Evolutionary conservation across 2,888 invertebrate species (phyloP).

Genomic region (Alloscopus bannaensis): DNA sequence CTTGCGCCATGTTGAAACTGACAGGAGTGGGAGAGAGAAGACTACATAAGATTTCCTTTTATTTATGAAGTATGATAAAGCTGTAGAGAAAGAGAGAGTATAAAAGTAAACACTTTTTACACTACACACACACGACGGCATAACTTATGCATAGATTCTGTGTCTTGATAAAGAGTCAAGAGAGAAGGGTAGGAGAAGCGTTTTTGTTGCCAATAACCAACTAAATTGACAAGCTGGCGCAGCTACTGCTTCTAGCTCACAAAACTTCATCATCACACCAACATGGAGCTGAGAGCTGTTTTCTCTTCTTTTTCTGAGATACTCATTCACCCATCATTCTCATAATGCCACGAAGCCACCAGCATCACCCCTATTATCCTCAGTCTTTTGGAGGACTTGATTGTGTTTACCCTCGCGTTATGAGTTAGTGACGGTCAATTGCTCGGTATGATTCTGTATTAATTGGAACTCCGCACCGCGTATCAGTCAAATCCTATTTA

Average conservation of each 20-base stretch:
- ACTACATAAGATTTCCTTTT: slow-evolving; percentile 20
- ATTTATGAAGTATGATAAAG: slow-evolving; percentile 24
- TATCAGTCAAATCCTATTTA: slow-evolving; percentile 32
- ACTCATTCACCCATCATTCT: slow-evolving; percentile 19
- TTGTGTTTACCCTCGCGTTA: slow-evolving; percentile 9
- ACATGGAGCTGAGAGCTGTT: too few species aligned
- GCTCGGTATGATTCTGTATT: slow-evolving; percentile 36
- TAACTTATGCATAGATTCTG: too few species aligned
- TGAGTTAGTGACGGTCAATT: slow-evolving; percentile 13
- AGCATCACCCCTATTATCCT: neutral
- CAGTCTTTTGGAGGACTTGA: too few species aligned
- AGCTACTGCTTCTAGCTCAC: slow-evolving; percentile 20
- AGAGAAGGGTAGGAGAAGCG: neutral
- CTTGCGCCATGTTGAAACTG: slow-evolving; percentile 30
- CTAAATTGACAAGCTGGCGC: slow-evolving; percentile 37
- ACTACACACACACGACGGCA: too few species aligned
- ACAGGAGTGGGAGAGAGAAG: slow-evolving; percentile 24
- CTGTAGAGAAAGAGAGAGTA: neutral
- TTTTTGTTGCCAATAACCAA: neutral
- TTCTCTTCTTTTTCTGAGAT: too few species aligned
- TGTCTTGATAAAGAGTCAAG: too few species aligned
- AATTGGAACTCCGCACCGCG: slow-evolving; percentile 10
- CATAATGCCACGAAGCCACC: neutral
- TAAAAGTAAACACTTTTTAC: neutral
- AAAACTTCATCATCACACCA: slow-evolving; percentile 39